Conservation (phyloP, 2,888 invertebrate species). For the Latheticus oryzae region DNA sequence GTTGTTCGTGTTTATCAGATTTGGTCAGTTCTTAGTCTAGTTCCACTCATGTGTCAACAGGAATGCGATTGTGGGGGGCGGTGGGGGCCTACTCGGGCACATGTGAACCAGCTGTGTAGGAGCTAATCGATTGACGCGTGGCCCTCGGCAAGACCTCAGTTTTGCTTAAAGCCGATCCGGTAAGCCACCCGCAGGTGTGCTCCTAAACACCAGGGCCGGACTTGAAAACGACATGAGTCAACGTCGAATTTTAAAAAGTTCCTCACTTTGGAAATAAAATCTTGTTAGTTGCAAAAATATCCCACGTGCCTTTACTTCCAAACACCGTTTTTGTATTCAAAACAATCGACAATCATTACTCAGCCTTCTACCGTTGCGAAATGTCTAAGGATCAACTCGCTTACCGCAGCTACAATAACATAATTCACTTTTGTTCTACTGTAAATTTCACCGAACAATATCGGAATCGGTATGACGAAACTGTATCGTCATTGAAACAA, state of each 20-base stretch:
- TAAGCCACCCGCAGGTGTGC: constrained; percentile 46
- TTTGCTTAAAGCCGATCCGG: constrained; percentile 39
- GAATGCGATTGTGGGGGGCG: constrained; percentile 36
- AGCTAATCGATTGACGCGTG: constrained; percentile 61
- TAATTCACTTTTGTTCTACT: constrained; percentile 38
- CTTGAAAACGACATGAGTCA: too few species aligned
- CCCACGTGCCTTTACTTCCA: too few species aligned
- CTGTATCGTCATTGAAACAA: constrained; percentile 41
- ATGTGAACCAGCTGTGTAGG: constrained; percentile 55
- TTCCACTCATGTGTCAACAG: constrained; percentile 38
- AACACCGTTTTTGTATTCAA: too few species aligned
- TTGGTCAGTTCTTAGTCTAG: constrained; percentile 31
- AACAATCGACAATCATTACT: too few species aligned
- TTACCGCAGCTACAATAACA: constrained; percentile 33
- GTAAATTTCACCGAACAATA: constrained; percentile 41
- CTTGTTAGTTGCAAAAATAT: too few species aligned
- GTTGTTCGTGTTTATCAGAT: constrained; percentile 22
- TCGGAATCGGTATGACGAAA: constrained; percentile 36
- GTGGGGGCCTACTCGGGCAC: constrained; percentile 29
- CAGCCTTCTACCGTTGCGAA: constrained; percentile 33
- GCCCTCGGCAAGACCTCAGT: constrained; percentile 44
- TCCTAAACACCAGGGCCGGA: constrained; percentile 22
- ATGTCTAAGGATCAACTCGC: constrained; percentile 27
- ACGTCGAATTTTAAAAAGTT: background rate
- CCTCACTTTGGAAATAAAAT: background rate